phyloP scores from a whole-genome alignment of 2,113 vertebrate species.

The Pedionomus torquatus region DNA sequence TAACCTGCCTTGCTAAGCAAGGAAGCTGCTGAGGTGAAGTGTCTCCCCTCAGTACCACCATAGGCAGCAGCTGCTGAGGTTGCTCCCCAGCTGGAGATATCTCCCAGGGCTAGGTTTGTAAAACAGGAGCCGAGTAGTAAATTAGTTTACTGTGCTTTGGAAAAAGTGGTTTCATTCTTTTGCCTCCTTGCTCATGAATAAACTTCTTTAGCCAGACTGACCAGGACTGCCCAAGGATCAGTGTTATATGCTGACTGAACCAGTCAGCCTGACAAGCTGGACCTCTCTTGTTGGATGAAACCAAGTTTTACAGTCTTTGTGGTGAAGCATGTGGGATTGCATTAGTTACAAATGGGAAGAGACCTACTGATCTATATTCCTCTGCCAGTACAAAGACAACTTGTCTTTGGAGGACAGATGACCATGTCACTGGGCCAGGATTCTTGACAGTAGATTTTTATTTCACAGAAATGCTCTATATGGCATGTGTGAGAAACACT shows the following conservation, averaged over 20 bases:
- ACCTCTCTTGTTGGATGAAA: background rate
- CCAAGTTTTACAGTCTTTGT: background rate
- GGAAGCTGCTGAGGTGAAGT: background rate
- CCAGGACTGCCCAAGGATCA: background rate
- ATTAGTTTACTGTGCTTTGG: background rate
- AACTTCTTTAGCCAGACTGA: background rate
- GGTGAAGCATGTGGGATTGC: background rate
- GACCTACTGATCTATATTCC: background rate
- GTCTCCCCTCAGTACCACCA: background rate
- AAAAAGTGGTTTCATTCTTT: rapidly evolving
- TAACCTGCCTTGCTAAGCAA: background rate
- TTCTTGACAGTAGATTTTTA: background rate
- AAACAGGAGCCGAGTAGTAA: background rate
- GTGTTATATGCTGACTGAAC: background rate
- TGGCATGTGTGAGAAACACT: background rate
- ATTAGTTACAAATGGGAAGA: background rate
- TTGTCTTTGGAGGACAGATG: background rate
- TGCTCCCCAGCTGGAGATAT: background rate
- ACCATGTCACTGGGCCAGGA: background rate
- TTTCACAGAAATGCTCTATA: background rate
- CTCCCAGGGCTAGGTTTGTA: background rate
- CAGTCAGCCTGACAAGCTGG: background rate
- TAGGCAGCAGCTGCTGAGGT: background rate
- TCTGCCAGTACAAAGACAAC: background rate
- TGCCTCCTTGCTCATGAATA: rapidly evolving